Base-by-base conservation (phyloP, 2,113 vertebrate genomes). In the Corythoichthys haematopterus region DNA sequence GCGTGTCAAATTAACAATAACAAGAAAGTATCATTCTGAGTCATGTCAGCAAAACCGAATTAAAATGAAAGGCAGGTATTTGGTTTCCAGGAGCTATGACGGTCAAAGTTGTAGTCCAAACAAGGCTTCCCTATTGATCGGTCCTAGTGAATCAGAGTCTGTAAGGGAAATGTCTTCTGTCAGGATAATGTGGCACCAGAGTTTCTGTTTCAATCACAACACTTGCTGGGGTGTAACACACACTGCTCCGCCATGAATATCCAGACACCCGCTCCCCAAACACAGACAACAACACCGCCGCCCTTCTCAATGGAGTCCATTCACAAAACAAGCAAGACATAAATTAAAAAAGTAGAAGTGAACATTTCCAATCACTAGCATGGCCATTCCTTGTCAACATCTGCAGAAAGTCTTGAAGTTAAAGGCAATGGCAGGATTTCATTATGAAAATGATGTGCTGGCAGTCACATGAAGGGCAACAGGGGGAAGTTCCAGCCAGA, bases 401-500 rank as follows among this genome's bases (percentile, higher is more conserved):
- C 93, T 94, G 93, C 88, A 93, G 93, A 92, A 93, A 93, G 94
- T 93, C 92, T 93, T 87, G 85, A 92, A 2, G 85, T 93, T 92
- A 92, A 94, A 93, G 86, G 91, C 90, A 94, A 94, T 94, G 92
- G 93, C 94, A 94, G 94, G 94, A 93, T 95, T 95, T 95, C 93
- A 95, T 96, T 94, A 96, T 93, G 92, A 92, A 94, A 96, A 95
- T 95, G 93, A 93, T 93, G 93, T 94, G 92, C 93, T 96, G 94
- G 95, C 94, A 94, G 91, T 93, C 92, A 91, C 89, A 93, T 92
- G 93, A 92, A 93, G 90, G 91, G 91, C 91, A 92, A 92, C 89
- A 82, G 91, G 91, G 90, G 89, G 92, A 90, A 93, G 92, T 92
- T 93, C 87, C 85, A 93, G 93, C 91, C 92, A 93, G 92, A 85